A percentile compares a stretch with the other conserved stretches of the same genome.
These are phyloP conservation scores for Siderastrea radians DNA, from an alignment of 92 coral and sea anemone genomes.

Conservation along the genomic window DNA sequence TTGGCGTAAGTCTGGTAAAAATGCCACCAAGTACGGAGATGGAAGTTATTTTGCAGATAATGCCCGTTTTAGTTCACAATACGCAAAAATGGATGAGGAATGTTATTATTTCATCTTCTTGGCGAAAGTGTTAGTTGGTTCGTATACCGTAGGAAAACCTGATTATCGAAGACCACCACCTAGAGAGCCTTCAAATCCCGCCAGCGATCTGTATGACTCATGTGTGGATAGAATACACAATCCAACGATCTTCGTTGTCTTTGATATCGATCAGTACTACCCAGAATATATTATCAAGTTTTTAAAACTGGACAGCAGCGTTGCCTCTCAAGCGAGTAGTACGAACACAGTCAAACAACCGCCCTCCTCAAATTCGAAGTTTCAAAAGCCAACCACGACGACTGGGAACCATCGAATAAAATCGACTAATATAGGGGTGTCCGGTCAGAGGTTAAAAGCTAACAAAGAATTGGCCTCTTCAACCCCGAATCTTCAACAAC, in stretches of 20 bases:
- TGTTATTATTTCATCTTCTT: constrained; percentile 56
- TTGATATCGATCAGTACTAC: constrained; percentile 80
- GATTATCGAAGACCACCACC: constrained; percentile 74
- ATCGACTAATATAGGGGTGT: too few species aligned
- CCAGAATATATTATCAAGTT: constrained; percentile 79
- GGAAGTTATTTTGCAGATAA: constrained; percentile 86
- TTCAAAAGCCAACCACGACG: not conserved
- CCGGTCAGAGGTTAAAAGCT: too few species aligned
- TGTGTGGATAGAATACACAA: constrained; percentile 61
- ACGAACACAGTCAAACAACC: too few species aligned
- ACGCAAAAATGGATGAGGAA: constrained; percentile 23
- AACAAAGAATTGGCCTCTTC: too few species aligned
- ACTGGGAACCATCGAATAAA: too few species aligned
- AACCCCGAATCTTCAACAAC: too few species aligned
- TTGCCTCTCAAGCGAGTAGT: not conserved
- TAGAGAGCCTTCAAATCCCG: constrained; percentile 68
- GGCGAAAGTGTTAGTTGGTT: constrained; percentile 83
- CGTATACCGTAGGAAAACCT: constrained; percentile 61
- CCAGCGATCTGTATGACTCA: constrained; percentile 79
- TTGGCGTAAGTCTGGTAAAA: constrained; percentile 86
- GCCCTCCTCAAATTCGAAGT: not conserved
- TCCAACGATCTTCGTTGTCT: constrained; percentile 82
- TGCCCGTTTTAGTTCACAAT: constrained; percentile 71
- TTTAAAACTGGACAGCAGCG: not conserved
- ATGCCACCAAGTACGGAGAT: constrained; percentile 80